These are phyloP conservation scores for Fratercula arctica DNA, from an alignment of 2,797 vertebrate species.

Conservation along the genomic window DNA sequence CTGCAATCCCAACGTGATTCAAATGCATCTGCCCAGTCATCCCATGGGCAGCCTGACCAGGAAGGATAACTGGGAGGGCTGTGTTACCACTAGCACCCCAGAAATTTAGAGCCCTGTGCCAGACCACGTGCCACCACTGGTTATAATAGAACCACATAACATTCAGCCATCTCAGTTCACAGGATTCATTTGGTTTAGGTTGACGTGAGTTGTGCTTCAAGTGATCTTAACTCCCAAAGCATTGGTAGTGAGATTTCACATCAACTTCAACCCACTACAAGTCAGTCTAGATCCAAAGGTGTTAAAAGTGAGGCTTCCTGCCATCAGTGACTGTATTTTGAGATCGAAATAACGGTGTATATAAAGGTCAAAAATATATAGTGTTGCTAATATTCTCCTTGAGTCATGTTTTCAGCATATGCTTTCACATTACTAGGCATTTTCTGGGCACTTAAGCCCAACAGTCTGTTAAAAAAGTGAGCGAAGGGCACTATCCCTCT, in stretches of 20 bases:
- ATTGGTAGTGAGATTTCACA: neutral
- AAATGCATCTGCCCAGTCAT: neutral
- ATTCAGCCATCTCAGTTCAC: neutral
- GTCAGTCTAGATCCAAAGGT: neutral
- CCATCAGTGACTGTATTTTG: neutral
- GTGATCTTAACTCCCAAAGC: neutral
- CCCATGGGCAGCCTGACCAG: neutral
- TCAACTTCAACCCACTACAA: neutral
- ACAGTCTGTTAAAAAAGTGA: neutral
- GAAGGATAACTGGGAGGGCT: neutral
- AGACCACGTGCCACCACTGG: neutral
- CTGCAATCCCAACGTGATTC: neutral
- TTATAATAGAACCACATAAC: neutral
- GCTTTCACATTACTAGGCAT: neutral
- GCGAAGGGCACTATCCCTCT: neutral
- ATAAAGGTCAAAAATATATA: neutral
- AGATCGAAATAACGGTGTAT: neutral
- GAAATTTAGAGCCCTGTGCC: neutral
- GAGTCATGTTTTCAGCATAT: neutral
- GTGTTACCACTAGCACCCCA: neutral
- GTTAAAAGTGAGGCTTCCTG: neutral
- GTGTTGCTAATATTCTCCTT: neutral
- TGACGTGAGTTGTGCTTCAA: neutral
- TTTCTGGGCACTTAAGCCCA: neutral
- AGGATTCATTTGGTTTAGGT: neutral